These are phyloP conservation scores for Trileptium ribeirensis DNA, from an alignment of 2,888 invertebrate genomes.

Conservation along the genomic window DNA sequence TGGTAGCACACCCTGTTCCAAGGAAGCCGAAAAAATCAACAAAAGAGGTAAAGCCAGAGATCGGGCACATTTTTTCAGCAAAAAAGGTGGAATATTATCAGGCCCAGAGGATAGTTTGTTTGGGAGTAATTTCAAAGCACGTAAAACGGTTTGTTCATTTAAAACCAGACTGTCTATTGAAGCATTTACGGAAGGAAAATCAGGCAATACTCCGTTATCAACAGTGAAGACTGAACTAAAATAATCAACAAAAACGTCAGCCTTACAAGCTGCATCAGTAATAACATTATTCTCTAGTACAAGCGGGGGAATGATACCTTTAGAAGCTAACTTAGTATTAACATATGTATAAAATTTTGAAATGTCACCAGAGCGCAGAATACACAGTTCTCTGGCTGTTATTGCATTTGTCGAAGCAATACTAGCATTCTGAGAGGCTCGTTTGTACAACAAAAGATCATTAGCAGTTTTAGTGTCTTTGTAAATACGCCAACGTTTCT, in stretches of 20 bases:
- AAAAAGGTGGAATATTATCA: neutral
- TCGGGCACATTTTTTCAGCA: neutral
- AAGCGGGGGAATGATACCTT: neutral
- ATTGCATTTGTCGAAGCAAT: neutral
- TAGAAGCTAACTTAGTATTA: neutral
- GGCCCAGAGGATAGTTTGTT: constrained; percentile 3
- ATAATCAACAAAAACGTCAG: no score
- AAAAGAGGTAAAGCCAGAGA: neutral
- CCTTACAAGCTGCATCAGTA: no score
- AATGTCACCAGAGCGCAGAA: neutral
- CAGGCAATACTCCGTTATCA: no score
- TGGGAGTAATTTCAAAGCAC: neutral
- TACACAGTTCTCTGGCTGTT: neutral
- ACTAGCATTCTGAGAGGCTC: neutral
- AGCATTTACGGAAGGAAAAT: no score
- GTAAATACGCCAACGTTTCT: neutral
- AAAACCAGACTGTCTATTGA: neutral
- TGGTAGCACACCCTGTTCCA: neutral
- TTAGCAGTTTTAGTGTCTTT: neutral
- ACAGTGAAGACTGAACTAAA: no score
- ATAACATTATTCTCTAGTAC: neutral
- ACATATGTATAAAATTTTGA: neutral
- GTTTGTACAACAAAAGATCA: neutral
- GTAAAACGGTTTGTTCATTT: neutral
- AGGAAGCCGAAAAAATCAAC: neutral